Evolutionary conservation across 2,113 vertebrate genomes (phyloP).

Genomic region (Sminthopsis crassicaudata): DNA sequence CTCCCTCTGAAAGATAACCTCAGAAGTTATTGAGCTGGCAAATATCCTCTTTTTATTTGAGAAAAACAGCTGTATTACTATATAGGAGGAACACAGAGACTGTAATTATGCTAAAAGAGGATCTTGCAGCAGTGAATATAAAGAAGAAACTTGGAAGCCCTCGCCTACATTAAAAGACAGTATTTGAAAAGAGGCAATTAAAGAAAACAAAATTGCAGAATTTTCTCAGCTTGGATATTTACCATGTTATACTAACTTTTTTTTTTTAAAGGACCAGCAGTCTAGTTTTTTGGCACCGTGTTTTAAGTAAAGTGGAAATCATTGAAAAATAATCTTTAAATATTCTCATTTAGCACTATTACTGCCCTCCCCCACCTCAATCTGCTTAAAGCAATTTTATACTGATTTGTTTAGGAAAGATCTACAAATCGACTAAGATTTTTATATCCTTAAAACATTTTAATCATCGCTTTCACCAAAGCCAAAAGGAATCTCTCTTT

Average conservation of each 20-base stretch:
- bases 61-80: slow-evolving; percentile 75
- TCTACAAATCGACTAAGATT: not conserved
- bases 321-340: not conserved
- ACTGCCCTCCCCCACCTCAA: not conserved
- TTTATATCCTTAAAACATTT: not conserved
- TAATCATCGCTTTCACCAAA: not conserved
- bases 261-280: slow-evolving; percentile 21
- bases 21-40: slow-evolving; percentile 38
- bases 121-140: slow-evolving; percentile 75
- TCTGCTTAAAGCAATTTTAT: slow-evolving; percentile 41
- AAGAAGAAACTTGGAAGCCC: slow-evolving; percentile 74
- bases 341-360: slow-evolving; percentile 3
- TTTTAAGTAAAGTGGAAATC: slow-evolving; percentile 40
- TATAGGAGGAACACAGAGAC: slow-evolving; percentile 71
- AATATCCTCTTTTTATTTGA: slow-evolving; percentile 65
- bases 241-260: slow-evolving; percentile 61
- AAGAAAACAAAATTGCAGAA: slow-evolving; percentile 65
- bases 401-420: not conserved
- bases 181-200: slow-evolving; percentile 80
- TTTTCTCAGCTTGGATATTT: slow-evolving; percentile 57
- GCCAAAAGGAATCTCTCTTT: not conserved
- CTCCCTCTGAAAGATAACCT: slow-evolving; percentile 48
- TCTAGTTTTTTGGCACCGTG: slow-evolving; percentile 23
- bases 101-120: slow-evolving; percentile 81
- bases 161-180: slow-evolving; percentile 74